A percentile compares a stretch with the other conserved stretches of the same genome.
phyloP scores from a whole-genome alignment of 1,140 invertebrate species.

The Lethocerus indicus region DNA sequence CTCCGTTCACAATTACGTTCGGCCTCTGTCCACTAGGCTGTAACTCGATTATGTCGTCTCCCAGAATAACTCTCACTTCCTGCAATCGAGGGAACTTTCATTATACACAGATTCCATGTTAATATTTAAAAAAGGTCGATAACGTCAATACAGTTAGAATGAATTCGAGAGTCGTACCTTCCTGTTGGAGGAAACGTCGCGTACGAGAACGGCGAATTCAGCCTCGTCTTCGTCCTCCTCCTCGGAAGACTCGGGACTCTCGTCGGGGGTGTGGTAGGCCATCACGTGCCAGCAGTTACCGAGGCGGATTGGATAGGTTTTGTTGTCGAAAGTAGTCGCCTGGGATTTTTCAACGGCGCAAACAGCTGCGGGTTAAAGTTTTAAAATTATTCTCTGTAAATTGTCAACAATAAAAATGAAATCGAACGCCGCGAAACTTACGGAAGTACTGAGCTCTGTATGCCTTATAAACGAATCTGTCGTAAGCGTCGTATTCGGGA shows the following conservation, averaged over 20 bases:
- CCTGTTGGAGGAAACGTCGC: conserved; percentile 20
- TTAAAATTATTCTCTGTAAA: conserved; percentile 31
- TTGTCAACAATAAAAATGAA: conserved; percentile 34
- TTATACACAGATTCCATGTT: not conserved
- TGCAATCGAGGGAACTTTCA: not conserved
- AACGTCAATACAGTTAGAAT: not conserved
- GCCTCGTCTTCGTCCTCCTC: not conserved
- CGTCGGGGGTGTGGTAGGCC: conserved; percentile 29
- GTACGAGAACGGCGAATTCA: conserved; percentile 23
- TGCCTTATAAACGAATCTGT: conserved; percentile 24
- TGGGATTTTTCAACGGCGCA: conserved; percentile 37
- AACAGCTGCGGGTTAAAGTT: conserved; percentile 27
- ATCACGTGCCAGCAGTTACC: conserved; percentile 40
- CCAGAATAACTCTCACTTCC: conserved; percentile 20
- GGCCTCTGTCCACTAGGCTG: conserved; percentile 16
- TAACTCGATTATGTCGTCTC: conserved; percentile 18
- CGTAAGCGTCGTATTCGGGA: conserved; percentile 22
- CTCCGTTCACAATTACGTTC: conserved; percentile 16
- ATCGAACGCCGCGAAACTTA: conserved; percentile 45
- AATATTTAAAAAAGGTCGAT: conserved; percentile 26
- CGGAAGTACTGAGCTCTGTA: conserved; percentile 24
- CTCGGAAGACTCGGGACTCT: conserved; percentile 15
- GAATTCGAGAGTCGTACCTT: conserved; percentile 17
- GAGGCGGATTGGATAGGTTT: conserved; percentile 31
- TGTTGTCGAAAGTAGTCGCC: conserved; percentile 41